Conservation (phyloP, 1,140 invertebrate species). For the Pseudomyrmex dendroicus region DNA sequence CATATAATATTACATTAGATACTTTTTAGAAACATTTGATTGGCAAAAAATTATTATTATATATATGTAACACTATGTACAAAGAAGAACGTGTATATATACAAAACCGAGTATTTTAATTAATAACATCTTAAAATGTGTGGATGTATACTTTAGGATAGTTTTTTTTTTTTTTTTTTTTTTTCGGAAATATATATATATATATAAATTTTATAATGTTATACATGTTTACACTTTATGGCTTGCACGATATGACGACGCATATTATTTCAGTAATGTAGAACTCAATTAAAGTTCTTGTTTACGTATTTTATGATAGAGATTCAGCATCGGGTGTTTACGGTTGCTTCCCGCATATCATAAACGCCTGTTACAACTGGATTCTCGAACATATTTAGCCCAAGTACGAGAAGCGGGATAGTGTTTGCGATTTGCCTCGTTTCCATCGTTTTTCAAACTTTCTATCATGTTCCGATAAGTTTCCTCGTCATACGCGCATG, state of each 20-base stretch:
- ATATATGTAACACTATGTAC: conserved; percentile 29
- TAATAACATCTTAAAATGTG: conserved; percentile 27
- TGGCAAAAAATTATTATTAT: conserved; percentile 7
- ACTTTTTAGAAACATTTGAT: conserved; percentile 1
- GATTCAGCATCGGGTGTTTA: conserved; percentile 66
- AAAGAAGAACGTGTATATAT: conserved; percentile 4
- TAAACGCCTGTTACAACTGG: conserved; percentile 86
- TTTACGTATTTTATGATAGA: conserved; percentile 41
- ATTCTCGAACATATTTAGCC: conserved; percentile 90
- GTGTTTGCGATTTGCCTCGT: conserved; percentile 83
- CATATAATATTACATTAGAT: conserved; percentile 4
- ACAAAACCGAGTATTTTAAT: conserved; percentile 46
- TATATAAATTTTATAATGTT: conserved; percentile 36
- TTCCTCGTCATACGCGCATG: conserved; percentile 88
- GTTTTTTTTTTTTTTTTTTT: neutral
- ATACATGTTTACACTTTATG: neutral
- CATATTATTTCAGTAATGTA: neutral
- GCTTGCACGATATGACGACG: conserved; percentile 30
- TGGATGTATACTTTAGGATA: conserved; percentile 15
- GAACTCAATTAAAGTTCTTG: conserved; percentile 64
- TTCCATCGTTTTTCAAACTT: conserved; percentile 81
- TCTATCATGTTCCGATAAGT: conserved; percentile 85
- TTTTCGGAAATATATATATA: no score
- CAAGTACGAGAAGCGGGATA: conserved; percentile 88
- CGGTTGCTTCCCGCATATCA: conserved; percentile 76